Evolutionary conservation across 2,797 vertebrate species (phyloP), one percentile per base, ranked within the genome.

Genomic region (Knipowitschia caucasica): DNA sequence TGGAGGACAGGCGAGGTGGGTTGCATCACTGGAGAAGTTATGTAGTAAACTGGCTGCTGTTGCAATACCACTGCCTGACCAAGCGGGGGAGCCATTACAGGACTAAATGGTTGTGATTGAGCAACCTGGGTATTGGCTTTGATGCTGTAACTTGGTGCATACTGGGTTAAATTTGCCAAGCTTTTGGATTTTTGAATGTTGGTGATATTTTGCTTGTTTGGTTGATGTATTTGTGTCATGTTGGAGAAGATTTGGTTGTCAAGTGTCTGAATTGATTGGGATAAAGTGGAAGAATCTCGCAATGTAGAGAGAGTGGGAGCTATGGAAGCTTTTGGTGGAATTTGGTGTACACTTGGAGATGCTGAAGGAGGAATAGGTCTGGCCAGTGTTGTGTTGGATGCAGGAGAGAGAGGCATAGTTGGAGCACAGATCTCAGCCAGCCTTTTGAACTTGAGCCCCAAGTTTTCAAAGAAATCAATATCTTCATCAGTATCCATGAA

Each of bases 401-500:
- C 4, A 1, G 46, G 15, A 20, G 18, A 29, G 5, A 20, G 7
- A 15, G 14, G 47, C 18, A 18, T 14, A 1, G 31, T 14, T 7
- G 47, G 47, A 25, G 14, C 31, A 9, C 47, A 53, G 50, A 53
- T 23, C 3, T 93, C 91, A 33, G 93, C 93, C 17, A 95, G 79
- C n/a, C 88, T 92, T 71, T 90, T 95, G 75, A 95, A 95, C 73
- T 94, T 95, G 14, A 91, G 76, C 30, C 91, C 93, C 47, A 95
- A 78, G 62, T 94, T 86, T 59, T 94, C 89, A 23, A 95, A 86
- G 53, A 90, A 92, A 30, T 0, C 68, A 44, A 93, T 85, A 1
- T 93, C 90, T 1, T 86, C 62, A n/a, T 92, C 89, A 2, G 66
- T 85, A 35, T 90, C 90, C 46, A 93, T 85, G 25, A 91, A 80